phyloP scores from a whole-genome alignment of 2,113 vertebrate genomes.

The Grammomys dolichurus region DNA sequence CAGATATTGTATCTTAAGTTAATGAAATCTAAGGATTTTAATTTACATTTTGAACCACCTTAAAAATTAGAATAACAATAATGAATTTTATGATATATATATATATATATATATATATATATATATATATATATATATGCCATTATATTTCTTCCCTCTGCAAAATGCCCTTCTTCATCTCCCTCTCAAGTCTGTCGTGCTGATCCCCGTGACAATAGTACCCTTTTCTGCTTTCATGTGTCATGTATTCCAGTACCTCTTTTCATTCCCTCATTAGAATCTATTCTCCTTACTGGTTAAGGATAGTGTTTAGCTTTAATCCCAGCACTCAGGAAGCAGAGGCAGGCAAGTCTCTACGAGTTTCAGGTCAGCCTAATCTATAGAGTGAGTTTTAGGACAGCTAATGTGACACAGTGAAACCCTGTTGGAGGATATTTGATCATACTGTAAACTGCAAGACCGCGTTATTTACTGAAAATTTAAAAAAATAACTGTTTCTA shows the following conservation, averaged over 20 bases:
- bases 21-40: background rate
- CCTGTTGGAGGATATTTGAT: too few relatives aligned
- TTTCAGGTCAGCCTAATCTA: background rate
- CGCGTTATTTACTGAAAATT: too few relatives aligned
- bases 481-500: too few relatives aligned
- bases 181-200: too few relatives aligned
- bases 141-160: background rate
- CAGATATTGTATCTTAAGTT: background rate
- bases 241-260: background rate
- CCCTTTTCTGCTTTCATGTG: background rate
- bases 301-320: background rate
- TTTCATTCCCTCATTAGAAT: background rate
- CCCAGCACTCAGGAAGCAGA: background rate
- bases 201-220: background rate
- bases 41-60: background rate
- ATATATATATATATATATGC: background rate
- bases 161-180: background rate
- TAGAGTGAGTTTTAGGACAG: background rate
- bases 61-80: background rate
- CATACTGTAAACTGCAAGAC: too few relatives aligned
- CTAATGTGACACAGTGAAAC: background rate
- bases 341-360: background rate
- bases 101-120: background rate
- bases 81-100: background rate
- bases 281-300: background rate